Evolutionary conservation across 2,113 vertebrate species (phyloP).

Genomic region (Corythoichthys haematopterus): DNA sequence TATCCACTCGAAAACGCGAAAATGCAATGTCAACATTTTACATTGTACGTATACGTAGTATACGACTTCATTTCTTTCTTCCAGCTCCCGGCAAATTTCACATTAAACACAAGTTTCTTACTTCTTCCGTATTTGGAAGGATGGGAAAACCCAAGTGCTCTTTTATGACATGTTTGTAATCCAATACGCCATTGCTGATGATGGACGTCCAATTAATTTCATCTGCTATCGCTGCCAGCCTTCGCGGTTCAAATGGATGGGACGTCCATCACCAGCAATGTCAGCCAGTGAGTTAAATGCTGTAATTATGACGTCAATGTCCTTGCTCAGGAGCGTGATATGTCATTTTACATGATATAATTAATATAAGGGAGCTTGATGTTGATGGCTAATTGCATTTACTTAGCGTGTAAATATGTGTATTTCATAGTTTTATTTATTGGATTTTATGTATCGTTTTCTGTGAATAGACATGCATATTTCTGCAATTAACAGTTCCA

Average conservation of each 20-base stretch:
- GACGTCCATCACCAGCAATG: too few relatives aligned
- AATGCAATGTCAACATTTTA: not conserved
- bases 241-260: too few relatives aligned
- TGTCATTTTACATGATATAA: not conserved
- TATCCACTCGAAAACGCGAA: not conserved
- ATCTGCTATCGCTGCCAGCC: too few relatives aligned
- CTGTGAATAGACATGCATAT: not conserved
- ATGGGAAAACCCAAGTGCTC: constrained; percentile 58
- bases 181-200: not conserved
- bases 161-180: constrained; percentile 35
- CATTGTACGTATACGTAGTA: too few relatives aligned
- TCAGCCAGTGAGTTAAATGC: not conserved
- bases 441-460: not conserved
- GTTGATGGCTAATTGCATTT: not conserved
- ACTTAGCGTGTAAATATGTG: not conserved
- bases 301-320: not conserved
- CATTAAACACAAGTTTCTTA: not conserved
- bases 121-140: constrained; percentile 10
- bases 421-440: not conserved
- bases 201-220: too few relatives aligned
- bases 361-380: not conserved
- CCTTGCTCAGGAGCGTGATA: not conserved
- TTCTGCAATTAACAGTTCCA: not conserved
- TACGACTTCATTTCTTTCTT: too few relatives aligned
- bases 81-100: too few relatives aligned